Base-by-base conservation (phyloP, 2,888 invertebrate species). In the Ditylenchus weischeri region DNA sequence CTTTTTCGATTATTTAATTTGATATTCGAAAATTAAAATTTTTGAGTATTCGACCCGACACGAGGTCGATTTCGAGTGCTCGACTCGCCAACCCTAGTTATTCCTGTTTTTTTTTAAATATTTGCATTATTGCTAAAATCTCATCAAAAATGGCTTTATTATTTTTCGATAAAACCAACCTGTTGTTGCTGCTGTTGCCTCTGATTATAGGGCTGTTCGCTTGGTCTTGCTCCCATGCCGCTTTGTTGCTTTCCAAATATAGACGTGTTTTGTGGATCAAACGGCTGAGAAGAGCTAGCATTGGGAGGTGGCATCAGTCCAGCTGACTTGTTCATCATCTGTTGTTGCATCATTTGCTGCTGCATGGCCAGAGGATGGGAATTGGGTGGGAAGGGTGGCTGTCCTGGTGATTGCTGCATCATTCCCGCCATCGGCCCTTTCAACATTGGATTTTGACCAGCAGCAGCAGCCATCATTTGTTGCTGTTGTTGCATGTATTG, bases 341-440 rank as follows among this genome's bases (percentile, higher is more conserved):
- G 60, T 48, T 66, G 66, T 23, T 57, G 62, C 62, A 64, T 64
- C 62, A 64, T 64, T 50, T 63, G 63, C 21, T 64, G 64, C 38
- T 64, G 62, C 48, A 62, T 62, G 11, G 54, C 54, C 21, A 54
- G 54, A n/a, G 54, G 54, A 54, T 54, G 21, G 11, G 54, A 15
- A 18, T 21, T 54, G 7, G 21, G 54, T 18, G 54, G 54, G n/a
- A 54, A 54, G n/a, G 54, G 54, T 29, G 54, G 54, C n/a, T 54
- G 54, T 23, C 21, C 54, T 11, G 54, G 29, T 11, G 21, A 58
- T 29, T 43, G 19, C 58, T 43, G 29, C 43, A 23, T 60, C 43
- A 21, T 43, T 48, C 48, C 19, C 36, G 4, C 43, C 60, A 21
- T 18, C 11, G 21, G 43, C 15, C 36, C 43, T 43, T 43, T 43